Evolutionary conservation across 2,113 vertebrate species (phyloP).

Genomic region (Sapajus apella): DNA sequence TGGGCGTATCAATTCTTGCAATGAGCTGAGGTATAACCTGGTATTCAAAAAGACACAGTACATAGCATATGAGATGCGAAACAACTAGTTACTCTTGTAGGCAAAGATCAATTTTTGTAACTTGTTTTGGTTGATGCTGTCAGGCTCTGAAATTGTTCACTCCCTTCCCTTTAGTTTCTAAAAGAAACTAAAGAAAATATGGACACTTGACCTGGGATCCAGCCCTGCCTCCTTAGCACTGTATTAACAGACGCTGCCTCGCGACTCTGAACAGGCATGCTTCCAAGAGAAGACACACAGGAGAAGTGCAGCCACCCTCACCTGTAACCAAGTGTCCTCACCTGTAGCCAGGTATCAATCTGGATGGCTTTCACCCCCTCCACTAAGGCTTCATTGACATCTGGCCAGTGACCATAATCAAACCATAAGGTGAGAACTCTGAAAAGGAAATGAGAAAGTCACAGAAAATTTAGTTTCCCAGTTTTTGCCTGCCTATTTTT

Average conservation of each 20-base stretch:
- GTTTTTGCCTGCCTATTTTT: not conserved
- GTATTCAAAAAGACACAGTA: not conserved
- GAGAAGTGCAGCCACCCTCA: constrained; percentile 68
- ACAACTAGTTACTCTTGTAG: not conserved
- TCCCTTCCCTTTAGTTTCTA: not conserved
- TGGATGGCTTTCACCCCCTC: constrained; percentile 99
- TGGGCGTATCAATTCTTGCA: constrained; percentile 96
- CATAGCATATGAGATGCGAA: rapidly evolving
- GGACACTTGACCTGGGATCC: not conserved
- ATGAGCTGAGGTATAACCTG: constrained; percentile 99
- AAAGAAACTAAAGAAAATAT: not conserved
- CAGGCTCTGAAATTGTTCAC: not conserved
- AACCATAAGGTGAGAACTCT: constrained; percentile 99
- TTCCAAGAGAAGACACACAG: not conserved
- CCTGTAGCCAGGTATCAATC: constrained; percentile 99
- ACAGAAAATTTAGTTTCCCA: not conserved
- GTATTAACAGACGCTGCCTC: not conserved
- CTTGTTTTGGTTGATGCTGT: not conserved
- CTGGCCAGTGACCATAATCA: constrained; percentile 98
- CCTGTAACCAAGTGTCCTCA: constrained; percentile 98
- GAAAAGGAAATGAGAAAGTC: constrained; percentile 33
- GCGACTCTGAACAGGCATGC: not conserved
- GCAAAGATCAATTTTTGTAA: not conserved
- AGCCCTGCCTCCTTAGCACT: not conserved
- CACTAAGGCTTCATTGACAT: constrained; percentile 97